Base-by-base conservation (phyloP, 2,888 invertebrate species). In the Lissocephala sabroskyi region DNA sequence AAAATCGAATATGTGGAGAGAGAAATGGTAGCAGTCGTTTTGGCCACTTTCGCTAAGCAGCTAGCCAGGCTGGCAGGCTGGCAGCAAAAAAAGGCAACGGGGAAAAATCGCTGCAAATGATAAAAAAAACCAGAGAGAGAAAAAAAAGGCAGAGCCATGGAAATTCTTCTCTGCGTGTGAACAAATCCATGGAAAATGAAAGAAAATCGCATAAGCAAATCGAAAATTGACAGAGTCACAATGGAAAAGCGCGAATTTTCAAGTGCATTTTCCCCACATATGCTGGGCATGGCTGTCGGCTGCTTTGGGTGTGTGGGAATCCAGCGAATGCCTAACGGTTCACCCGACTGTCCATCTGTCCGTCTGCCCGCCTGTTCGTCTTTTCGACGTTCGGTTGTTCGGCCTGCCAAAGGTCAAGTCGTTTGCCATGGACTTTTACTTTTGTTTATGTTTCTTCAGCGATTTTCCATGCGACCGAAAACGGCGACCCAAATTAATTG, bases 11-110 rank as follows among this genome's bases (percentile, higher is more conserved):
- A 5, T 23, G 3, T 5, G 23, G 23, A 58, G 49, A 45, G 6
- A 65, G 52, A 75, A 66, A 66, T 48, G 71, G 66, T 75, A 75
- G 73, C 71, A 65, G 49, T 6, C 51, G 29, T 19, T n/a, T n/a
- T 28, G 17, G 28, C 51, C 32, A 52, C 51, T 52, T 52, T 52
- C 51, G 53, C 51, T 52, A 45, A 23, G 53, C 45, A 30, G 23
- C 51, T 13, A 49, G 52, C n/a, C n/a, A n/a, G 5, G 10, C 17
- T 4, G 17, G 37, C 18, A 52, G 18, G 10, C 17, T 4, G 17
- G 37, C 18, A 52, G 18, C 36, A 51, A n/a, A 51, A 30, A 36
- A 32, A 37, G 40, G 46, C 52, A 50, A 37, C 41, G 28, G 46
- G 14, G 42, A 43, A 29, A 54, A 54, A 54, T 47, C 47, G 47